A percentile compares a stretch with the other conserved stretches of the same genome.
These are phyloP conservation scores for Heliconius hortense DNA, from an alignment of 2,888 invertebrate genomes.

Conservation along the genomic window DNA sequence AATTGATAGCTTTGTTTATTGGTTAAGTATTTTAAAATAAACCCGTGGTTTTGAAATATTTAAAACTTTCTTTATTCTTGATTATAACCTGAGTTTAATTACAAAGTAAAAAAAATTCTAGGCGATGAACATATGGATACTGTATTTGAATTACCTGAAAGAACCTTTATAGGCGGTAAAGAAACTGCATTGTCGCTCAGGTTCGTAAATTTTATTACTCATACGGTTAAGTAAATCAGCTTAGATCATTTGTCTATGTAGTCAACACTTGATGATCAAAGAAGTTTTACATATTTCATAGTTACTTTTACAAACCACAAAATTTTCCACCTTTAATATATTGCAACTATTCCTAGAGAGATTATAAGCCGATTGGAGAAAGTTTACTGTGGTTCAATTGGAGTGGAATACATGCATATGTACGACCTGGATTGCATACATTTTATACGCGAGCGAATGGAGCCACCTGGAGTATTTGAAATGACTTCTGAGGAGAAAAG, in stretches of 20 bases:
- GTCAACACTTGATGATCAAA: neutral
- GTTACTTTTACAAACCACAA: neutral
- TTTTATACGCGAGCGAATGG: slow-evolving; percentile 86
- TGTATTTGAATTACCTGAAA: slow-evolving; percentile 85
- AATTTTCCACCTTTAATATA: neutral
- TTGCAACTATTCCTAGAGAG: slow-evolving; percentile 67
- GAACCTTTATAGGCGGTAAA: slow-evolving; percentile 86
- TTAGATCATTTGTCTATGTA: neutral
- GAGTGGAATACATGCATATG: slow-evolving; percentile 89
- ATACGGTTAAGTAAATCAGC: neutral
- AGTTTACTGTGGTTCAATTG: slow-evolving; percentile 87
- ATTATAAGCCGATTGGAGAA: slow-evolving; percentile 85
- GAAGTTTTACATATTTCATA: neutral
- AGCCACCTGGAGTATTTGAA: slow-evolving; percentile 83
- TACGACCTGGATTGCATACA: slow-evolving; percentile 85
- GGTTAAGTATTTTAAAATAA: slow-evolving; percentile 13
- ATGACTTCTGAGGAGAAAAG: slow-evolving; percentile 84
- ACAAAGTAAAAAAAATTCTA: slow-evolving; percentile 40
- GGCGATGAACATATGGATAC: slow-evolving; percentile 84
- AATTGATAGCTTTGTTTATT: slow-evolving; percentile 27
- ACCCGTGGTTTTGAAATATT: neutral
- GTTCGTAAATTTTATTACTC: slow-evolving; percentile 46
- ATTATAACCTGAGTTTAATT: neutral
- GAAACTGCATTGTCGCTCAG: slow-evolving; percentile 80
- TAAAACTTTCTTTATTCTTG: no score